Percentiles rank a stretch among this genome's conserved stretches.
phyloP scores from a whole-genome alignment of 2,888 invertebrate genomes.

The Platynereis dumerilii region DNA sequence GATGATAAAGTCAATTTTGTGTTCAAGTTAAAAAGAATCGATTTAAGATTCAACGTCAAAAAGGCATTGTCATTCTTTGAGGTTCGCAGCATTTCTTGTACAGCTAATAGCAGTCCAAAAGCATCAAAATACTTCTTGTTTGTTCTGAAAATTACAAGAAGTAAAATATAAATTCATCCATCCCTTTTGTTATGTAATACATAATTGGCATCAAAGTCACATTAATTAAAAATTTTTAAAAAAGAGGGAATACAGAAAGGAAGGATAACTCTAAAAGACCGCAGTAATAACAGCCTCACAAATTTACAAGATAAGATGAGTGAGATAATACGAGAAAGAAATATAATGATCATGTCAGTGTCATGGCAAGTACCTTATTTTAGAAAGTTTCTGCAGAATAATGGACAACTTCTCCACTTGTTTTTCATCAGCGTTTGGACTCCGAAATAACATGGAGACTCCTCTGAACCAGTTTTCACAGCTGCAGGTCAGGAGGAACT shows the following conservation, averaged over 20 bases:
- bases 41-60: conserved; percentile 58
- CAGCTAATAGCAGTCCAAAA: conserved; percentile 54
- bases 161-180: not conserved
- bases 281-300: too few relatives aligned
- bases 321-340: too few relatives aligned
- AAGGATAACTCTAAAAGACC: too few relatives aligned
- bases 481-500: conserved; percentile 58
- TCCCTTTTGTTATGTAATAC: not conserved
- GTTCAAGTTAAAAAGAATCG: conserved; percentile 59
- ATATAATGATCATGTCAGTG: too few relatives aligned
- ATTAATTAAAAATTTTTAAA: too few relatives aligned
- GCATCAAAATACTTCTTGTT: conserved; percentile 60
- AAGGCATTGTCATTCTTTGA: conserved; percentile 50
- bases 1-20: conserved; percentile 15
- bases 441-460: conserved; percentile 53
- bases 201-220: not conserved
- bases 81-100: conserved; percentile 52
- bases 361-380: conserved; percentile 52
- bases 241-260: too few relatives aligned
- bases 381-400: conserved; percentile 60
- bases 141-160: conserved; percentile 42
- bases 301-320: too few relatives aligned
- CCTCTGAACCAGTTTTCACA: conserved; percentile 59
- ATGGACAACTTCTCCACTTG: conserved; percentile 59
- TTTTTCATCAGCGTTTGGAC: conserved; percentile 51